phyloP scores from a whole-genome alignment of 1,140 invertebrate genomes.

The Oryctes rhinoceros region DNA sequence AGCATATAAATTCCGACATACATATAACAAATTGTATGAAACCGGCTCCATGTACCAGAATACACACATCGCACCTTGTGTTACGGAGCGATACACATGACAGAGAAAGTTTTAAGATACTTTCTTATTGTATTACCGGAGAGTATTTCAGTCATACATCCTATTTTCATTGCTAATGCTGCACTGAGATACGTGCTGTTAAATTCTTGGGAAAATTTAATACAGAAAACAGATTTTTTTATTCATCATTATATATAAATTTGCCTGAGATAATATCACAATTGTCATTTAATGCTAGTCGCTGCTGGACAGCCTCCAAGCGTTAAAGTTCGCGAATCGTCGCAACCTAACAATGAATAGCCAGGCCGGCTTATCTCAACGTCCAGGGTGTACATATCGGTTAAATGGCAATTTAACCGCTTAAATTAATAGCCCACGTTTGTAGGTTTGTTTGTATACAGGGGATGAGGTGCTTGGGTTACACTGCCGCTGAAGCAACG shows the following conservation, averaged over 20 bases:
- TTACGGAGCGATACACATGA: no score
- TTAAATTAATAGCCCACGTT: constrained; percentile 41
- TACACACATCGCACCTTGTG: no score
- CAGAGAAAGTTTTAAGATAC: no score
- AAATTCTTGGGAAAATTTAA: no score
- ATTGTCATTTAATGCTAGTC: constrained; percentile 17
- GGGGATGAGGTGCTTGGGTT: background rate
- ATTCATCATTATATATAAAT: constrained; percentile 25
- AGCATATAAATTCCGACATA: no score
- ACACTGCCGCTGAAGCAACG: background rate
- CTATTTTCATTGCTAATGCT: no score
- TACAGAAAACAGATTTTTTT: background rate
- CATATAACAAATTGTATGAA: no score
- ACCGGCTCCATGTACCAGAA: no score
- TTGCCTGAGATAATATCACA: constrained; percentile 23
- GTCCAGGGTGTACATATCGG: constrained; percentile 43
- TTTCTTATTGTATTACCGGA: no score
- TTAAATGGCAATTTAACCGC: constrained; percentile 41
- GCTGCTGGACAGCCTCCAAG: constrained; percentile 4
- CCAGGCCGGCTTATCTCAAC: constrained; percentile 40
- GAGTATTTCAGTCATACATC: no score
- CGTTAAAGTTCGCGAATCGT: constrained; percentile 28
- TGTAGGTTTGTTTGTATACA: constrained; percentile 41
- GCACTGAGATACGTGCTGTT: no score
- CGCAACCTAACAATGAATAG: constrained; percentile 23